These are phyloP conservation scores for Caenorhabditis angaria DNA, from an alignment of 2,888 invertebrate genomes.

Conservation along the genomic window DNA sequence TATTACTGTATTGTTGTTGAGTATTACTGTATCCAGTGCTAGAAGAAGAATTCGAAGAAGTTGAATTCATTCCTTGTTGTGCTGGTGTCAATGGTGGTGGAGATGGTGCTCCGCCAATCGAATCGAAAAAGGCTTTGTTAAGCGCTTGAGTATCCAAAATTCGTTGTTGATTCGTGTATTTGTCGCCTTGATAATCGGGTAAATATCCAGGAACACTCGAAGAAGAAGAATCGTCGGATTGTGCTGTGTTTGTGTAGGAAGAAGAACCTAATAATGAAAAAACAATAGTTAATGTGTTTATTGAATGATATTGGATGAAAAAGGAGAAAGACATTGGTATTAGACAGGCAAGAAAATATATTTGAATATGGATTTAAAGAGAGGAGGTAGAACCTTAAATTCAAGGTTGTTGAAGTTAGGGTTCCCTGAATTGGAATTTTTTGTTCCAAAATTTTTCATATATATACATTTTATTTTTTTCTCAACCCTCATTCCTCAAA, in stretches of 20 bases:
- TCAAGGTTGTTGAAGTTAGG: no score
- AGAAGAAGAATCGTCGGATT: conserved; percentile 25
- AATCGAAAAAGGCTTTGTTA: conserved; percentile 62
- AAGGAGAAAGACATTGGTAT: no score
- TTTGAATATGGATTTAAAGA: no score
- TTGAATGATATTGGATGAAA: conserved; percentile 7
- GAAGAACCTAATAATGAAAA: not conserved
- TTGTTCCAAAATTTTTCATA: no score
- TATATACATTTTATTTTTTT: no score
- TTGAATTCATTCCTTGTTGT: conserved; percentile 45
- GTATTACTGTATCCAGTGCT: not conserved
- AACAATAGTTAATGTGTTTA: conserved; percentile 7
- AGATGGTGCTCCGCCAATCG: conserved; percentile 62
- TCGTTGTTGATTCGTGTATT: conserved; percentile 62
- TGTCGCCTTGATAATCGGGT: conserved; percentile 67
- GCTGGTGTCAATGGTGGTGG: conserved; percentile 53
- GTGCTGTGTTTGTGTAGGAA: conserved; percentile 1
- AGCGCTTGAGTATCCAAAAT: conserved; percentile 63
- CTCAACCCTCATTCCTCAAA: no score
- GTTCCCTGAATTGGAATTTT: no score
- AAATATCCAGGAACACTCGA: conserved; percentile 61
- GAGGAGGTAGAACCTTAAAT: no score
- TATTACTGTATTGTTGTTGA: not conserved
- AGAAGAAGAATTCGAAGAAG: not conserved
- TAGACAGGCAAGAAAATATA: no score